Evolutionary conservation across 2,888 invertebrate genomes (phyloP).

Genomic region (Melikaiella ostensackeni): DNA sequence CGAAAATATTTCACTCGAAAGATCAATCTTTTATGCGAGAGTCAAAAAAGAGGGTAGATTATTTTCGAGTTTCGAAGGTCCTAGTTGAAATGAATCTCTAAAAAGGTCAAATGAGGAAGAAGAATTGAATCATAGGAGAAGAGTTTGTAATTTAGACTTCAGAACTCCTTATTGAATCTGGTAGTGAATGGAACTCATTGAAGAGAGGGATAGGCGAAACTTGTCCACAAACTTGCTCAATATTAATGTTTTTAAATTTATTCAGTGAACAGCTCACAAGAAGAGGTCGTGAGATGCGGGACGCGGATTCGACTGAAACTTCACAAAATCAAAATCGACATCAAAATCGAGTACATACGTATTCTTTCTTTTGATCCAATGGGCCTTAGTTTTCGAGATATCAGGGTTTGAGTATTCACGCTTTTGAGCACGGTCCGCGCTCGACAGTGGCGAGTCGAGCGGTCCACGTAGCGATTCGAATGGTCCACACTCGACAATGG

Average conservation of each 20-base stretch:
- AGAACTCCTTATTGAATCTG: conserved; percentile 8
- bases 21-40: not conserved
- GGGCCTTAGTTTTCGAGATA: too few species aligned
- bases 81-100: conserved; percentile 17
- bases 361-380: too few species aligned
- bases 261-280: not conserved
- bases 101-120: conserved; percentile 10
- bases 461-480: too few species aligned
- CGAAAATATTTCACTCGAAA: not conserved
- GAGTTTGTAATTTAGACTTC: conserved; percentile 21
- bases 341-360: too few species aligned
- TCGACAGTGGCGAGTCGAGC: too few species aligned
- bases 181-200: conserved; percentile 32
- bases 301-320: too few species aligned
- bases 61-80: not conserved
- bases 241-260: not conserved
- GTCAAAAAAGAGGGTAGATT: not conserved
- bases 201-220: conserved; percentile 16
- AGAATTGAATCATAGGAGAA: conserved; percentile 31
- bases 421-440: too few species aligned
- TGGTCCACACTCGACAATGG: too few species aligned
- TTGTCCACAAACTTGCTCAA: conserved; percentile 35
- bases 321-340: too few species aligned
- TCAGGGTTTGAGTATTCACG: too few species aligned
- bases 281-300: too few species aligned